phyloP scores from a whole-genome alignment of 1,140 invertebrate genomes.

The Pomacea maculata region DNA sequence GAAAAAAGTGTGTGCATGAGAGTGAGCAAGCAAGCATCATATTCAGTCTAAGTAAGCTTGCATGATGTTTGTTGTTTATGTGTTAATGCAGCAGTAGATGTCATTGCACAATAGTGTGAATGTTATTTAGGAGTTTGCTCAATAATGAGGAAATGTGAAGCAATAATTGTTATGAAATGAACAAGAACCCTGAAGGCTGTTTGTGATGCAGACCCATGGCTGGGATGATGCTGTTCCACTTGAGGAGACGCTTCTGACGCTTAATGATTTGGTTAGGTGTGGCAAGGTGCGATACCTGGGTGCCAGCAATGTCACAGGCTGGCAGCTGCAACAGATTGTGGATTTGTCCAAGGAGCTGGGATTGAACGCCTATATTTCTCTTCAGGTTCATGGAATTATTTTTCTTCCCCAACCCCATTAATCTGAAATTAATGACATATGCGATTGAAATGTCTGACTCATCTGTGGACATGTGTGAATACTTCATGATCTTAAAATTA shows the following conservation, averaged over 20 bases:
- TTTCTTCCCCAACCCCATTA: no score
- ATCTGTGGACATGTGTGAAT: no score
- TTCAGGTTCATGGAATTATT: conserved; percentile 36
- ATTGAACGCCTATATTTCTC: conserved; percentile 27
- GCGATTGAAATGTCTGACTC: no score
- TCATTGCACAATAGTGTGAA: not conserved
- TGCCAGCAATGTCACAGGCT: conserved; percentile 50
- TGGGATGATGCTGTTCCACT: conserved; percentile 47
- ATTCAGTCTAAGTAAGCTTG: not conserved
- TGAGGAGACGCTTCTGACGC: conserved; percentile 47
- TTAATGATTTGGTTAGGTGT: conserved; percentile 48
- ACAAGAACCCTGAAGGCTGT: not conserved
- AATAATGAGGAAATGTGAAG: not conserved
- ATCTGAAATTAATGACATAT: no score
- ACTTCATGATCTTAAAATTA: no score
- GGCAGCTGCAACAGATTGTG: conserved; percentile 55
- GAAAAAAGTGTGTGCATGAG: not conserved
- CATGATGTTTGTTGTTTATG: not conserved
- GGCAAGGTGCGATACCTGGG: conserved; percentile 56
- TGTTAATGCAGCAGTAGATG: not conserved
- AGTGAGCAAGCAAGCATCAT: not conserved
- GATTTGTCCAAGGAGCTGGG: conserved; percentile 29
- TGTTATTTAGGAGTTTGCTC: not conserved
- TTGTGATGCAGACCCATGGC: conserved; percentile 33
- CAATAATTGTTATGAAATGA: not conserved